phyloP scores from a whole-genome alignment of 2,797 vertebrate genomes.

The Cyclura pinguis region DNA sequence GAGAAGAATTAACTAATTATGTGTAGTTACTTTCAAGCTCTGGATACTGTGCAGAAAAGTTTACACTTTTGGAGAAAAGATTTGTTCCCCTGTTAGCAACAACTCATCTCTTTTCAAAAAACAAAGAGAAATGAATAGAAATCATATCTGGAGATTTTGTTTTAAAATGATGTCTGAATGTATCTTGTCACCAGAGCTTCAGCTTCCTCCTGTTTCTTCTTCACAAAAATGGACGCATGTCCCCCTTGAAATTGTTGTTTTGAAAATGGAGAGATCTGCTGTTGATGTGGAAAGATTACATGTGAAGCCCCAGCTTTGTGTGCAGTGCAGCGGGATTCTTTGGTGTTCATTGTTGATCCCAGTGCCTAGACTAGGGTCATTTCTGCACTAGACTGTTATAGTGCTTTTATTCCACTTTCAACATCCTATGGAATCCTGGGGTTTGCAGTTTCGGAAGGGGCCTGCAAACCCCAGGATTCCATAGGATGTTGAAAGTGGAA shows the following conservation, averaged over 20 bases:
- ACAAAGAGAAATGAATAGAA: slow-evolving; percentile 7
- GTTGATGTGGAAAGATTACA: neutral
- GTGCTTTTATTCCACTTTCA: no score
- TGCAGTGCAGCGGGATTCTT: neutral
- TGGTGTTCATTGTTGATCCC: neutral
- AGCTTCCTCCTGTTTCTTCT: neutral
- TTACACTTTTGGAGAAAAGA: slow-evolving; percentile 6
- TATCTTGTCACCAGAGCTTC: neutral
- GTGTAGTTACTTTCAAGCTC: neutral
- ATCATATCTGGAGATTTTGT: neutral
- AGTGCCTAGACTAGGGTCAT: neutral
- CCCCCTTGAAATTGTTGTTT: neutral
- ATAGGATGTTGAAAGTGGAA: no score
- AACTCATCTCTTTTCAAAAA: slow-evolving; percentile 3
- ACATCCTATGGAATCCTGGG: no score
- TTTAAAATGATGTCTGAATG: neutral
- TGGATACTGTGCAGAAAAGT: neutral
- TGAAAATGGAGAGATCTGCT: neutral
- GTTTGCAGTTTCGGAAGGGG: no score
- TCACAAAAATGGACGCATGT: neutral
- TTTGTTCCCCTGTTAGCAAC: slow-evolving; percentile 19
- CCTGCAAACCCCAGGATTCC: no score
- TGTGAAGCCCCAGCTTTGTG: neutral
- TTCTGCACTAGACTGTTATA: no score
- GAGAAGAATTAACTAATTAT: neutral